phyloP scores from a whole-genome alignment of 2,888 invertebrate genomes.

The Ichneumoninae sp. region DNA sequence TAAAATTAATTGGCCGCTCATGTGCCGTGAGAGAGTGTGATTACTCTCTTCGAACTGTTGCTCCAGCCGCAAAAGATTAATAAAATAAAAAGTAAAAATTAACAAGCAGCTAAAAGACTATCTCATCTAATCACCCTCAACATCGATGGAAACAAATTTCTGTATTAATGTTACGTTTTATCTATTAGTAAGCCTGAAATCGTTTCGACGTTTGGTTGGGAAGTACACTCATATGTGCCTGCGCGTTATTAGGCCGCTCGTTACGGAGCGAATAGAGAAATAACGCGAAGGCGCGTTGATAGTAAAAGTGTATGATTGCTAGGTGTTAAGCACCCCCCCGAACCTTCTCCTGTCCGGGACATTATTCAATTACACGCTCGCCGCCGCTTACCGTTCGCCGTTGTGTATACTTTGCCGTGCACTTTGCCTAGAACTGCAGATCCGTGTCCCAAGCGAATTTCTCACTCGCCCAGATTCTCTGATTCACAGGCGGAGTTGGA shows the following conservation, averaged over 20 bases:
- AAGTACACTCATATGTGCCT: constrained; percentile 33
- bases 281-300: constrained; percentile 5
- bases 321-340: constrained; percentile 48
- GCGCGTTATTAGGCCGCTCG: constrained; percentile 21
- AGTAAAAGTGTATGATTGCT: constrained; percentile 51
- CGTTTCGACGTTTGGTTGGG: neutral
- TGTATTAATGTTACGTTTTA: constrained; percentile 33
- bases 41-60: constrained; percentile 10
- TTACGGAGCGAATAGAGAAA: constrained; percentile 23
- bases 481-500: constrained; percentile 41
- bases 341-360: constrained; percentile 38
- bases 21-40: constrained; percentile 63
- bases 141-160: constrained; percentile 21
- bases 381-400: constrained; percentile 2
- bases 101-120: constrained; percentile 6
- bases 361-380: constrained; percentile 56
- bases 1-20: constrained; percentile 63
- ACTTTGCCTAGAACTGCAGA: constrained; percentile 33
- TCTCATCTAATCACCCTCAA: neutral
- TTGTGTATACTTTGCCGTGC: neutral
- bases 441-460: constrained; percentile 47
- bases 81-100: constrained; percentile 12
- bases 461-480: constrained; percentile 44
- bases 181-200: constrained; percentile 41
- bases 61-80: constrained; percentile 28